A percentile compares a stretch with the other conserved stretches of the same genome.
These are phyloP conservation scores for Eurois occulta DNA, from an alignment of 2,888 invertebrate genomes.

Conservation along the genomic window DNA sequence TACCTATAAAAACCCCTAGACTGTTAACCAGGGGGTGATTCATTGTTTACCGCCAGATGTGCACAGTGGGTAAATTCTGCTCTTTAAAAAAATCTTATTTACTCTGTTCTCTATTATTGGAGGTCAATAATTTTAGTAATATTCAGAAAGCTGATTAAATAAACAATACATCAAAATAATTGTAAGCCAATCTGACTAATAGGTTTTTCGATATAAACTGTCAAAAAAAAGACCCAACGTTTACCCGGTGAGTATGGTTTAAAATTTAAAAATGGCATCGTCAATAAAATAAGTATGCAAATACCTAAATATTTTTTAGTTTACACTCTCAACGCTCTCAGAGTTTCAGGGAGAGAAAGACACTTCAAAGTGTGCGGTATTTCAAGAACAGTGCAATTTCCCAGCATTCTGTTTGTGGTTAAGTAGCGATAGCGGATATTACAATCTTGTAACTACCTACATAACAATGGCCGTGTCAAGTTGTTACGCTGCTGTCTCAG, in stretches of 20 bases:
- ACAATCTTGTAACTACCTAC: constrained; percentile 12
- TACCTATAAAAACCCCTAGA: too few species aligned
- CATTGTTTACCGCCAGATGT: too few species aligned
- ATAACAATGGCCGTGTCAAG: constrained; percentile 45
- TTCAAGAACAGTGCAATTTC: constrained; percentile 21
- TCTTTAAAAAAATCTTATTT: too few species aligned
- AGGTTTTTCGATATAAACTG: too few species aligned
- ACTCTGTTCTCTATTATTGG: too few species aligned
- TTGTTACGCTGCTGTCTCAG: constrained; percentile 20
- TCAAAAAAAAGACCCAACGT: too few species aligned
- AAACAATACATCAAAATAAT: too few species aligned
- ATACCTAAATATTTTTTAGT: neutral
- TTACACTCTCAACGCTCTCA: neutral
- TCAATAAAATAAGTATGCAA: neutral
- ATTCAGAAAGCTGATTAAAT: too few species aligned
- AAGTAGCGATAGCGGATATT: constrained; percentile 38
- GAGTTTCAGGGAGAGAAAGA: neutral
- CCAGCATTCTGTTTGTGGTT: constrained; percentile 19
- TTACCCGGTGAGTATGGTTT: neutral
- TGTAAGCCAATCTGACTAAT: too few species aligned
- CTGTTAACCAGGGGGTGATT: too few species aligned
- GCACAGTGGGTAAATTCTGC: too few species aligned
- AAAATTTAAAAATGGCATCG: neutral
- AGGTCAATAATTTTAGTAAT: too few species aligned
- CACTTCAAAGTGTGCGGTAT: constrained; percentile 2